These are phyloP conservation scores for Netelia melanura DNA, from an alignment of 2,888 invertebrate genomes.

Conservation along the genomic window DNA sequence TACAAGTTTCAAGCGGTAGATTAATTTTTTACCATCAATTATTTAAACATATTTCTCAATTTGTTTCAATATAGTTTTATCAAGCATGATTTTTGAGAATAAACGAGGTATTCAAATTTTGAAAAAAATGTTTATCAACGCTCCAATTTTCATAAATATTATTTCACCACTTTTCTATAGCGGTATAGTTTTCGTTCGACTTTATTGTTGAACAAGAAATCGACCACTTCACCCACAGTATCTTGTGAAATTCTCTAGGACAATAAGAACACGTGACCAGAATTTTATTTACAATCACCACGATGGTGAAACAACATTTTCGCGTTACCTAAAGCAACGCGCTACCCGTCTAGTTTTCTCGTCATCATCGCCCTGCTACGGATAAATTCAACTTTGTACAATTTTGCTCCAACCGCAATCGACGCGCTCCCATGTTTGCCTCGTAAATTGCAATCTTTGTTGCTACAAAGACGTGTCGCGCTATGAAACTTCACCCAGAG, in stretches of 20 bases:
- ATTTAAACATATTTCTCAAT: too few relatives aligned
- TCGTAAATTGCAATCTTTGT: slow-evolving; percentile 49
- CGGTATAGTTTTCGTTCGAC: background rate
- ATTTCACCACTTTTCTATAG: background rate
- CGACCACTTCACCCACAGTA: background rate
- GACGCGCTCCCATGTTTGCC: slow-evolving; percentile 16
- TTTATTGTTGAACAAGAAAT: background rate
- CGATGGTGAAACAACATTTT: background rate
- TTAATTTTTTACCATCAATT: too few relatives aligned
- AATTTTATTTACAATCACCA: slow-evolving; percentile 1
- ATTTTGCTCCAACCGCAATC: slow-evolving; percentile 19
- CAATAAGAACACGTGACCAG: background rate
- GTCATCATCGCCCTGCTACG: background rate
- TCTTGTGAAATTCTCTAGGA: background rate
- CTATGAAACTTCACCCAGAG: background rate
- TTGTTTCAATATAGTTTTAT: too few relatives aligned
- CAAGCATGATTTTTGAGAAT: too few relatives aligned
- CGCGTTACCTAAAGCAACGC: background rate
- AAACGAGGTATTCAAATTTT: background rate
- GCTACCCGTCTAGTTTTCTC: background rate
- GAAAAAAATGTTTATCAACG: background rate
- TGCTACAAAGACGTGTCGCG: slow-evolving; percentile 40
- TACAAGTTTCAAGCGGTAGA: too few relatives aligned
- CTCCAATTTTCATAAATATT: background rate
- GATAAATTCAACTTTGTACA: slow-evolving; percentile 20